phyloP scores from a whole-genome alignment of 2,797 vertebrate genomes.

The Vespertilio murinus region DNA sequence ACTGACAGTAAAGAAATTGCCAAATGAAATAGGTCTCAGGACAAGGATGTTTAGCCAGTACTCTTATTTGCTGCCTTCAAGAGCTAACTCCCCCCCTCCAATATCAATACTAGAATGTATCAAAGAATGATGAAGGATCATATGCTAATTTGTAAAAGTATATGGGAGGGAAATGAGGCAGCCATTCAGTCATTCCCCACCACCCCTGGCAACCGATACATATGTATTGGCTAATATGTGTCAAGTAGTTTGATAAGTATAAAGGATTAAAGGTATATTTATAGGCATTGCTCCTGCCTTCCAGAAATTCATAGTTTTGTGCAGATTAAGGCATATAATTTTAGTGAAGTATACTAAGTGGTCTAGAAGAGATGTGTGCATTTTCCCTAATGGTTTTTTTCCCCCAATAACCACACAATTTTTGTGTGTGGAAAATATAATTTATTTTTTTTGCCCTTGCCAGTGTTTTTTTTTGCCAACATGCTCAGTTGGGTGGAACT shows the following conservation, averaged over 20 bases:
- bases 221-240: not conserved
- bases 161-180: not conserved
- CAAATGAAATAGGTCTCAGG: not conserved
- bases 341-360: not conserved
- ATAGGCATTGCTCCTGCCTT: not conserved
- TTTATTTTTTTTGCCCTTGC: slow-evolving; percentile 63
- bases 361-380: not conserved
- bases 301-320: not conserved
- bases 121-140: not conserved
- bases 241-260: not conserved
- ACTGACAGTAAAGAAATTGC: not conserved
- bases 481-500: not conserved
- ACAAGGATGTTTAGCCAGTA: not conserved
- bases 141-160: not conserved
- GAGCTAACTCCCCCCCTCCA: not conserved
- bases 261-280: not conserved
- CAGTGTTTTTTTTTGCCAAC: too few relatives aligned
- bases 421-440: slow-evolving; percentile 29
- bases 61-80: not conserved
- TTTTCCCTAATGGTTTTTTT: too few relatives aligned
- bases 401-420: not conserved
- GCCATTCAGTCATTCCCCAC: not conserved
- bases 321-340: not conserved
- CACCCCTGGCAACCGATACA: not conserved
- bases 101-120: not conserved